These are phyloP conservation scores for Elgonia sp. DNA, from an alignment of 2,888 invertebrate species.

Conservation along the genomic window DNA sequence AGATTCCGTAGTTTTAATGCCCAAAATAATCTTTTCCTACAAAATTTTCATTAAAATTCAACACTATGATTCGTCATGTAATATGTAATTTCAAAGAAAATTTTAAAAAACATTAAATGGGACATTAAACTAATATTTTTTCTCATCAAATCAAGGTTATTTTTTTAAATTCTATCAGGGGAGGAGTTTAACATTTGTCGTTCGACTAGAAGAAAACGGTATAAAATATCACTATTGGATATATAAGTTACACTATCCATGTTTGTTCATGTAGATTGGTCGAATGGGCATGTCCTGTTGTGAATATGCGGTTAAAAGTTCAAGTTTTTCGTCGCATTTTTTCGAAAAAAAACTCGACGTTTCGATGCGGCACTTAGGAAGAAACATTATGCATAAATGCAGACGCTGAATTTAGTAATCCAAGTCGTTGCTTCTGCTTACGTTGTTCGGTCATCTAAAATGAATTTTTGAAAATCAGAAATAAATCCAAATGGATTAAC, in stretches of 20 bases:
- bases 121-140: too few species aligned
- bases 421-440: constrained; percentile 97
- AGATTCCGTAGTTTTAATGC: too few species aligned
- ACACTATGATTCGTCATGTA: too few species aligned
- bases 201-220: constrained; percentile 60
- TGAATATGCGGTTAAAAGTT: not conserved
- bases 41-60: too few species aligned
- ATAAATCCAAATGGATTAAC: too few species aligned
- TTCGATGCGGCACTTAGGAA: constrained; percentile 79
- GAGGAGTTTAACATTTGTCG: constrained; percentile 36
- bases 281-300: constrained; percentile 10
- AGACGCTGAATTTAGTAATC: constrained; percentile 93
- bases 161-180: constrained; percentile 17
- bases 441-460: constrained; percentile 96
- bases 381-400: constrained; percentile 89
- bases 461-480: constrained; percentile 43
- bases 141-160: not conserved
- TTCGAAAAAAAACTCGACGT: not conserved
- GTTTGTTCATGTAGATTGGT: constrained; percentile 26
- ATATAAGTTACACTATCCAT: constrained; percentile 1
- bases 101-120: too few species aligned
- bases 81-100: too few species aligned
- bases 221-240: constrained; percentile 66
- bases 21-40: too few species aligned
- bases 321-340: too few species aligned